A percentile compares a stretch with the other conserved stretches of the same genome.
These are phyloP conservation scores for Mya arenaria DNA, from an alignment of 1,140 invertebrate genomes.

Conservation along the genomic window DNA sequence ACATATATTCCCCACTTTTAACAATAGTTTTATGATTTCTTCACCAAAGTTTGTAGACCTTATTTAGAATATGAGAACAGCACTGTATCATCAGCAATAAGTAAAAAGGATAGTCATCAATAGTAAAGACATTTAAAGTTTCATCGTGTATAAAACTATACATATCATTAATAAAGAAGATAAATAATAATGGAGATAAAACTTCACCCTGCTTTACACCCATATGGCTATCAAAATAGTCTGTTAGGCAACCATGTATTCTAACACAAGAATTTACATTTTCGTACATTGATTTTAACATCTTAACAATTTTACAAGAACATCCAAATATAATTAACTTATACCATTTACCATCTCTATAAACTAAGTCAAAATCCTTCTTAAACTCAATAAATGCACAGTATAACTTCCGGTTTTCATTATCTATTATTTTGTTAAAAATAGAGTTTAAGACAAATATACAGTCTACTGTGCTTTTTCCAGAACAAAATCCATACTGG, in stretches of 20 bases:
- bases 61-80: neutral
- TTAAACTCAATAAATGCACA: neutral
- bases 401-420: neutral
- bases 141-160: neutral
- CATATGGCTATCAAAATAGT: neutral
- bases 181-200: neutral
- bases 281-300: too few species aligned
- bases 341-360: neutral
- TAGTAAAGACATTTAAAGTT: neutral
- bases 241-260: neutral
- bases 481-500: neutral
- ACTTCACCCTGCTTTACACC: neutral
- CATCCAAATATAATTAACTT: neutral
- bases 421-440: neutral
- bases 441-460: neutral
- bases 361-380: neutral
- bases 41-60: neutral
- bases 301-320: too few species aligned
- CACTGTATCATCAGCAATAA: slow-evolving; percentile 9
- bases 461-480: neutral
- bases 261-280: slow-evolving; percentile 1
- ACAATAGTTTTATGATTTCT: slow-evolving; percentile 4
- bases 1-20: neutral
- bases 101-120: slow-evolving; percentile 2
- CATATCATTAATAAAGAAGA: neutral